Evolutionary conservation across 2,888 invertebrate genomes (phyloP), one percentile per base, ranked within the genome.

Genomic region (Caenorhabditis wallacei): DNA sequence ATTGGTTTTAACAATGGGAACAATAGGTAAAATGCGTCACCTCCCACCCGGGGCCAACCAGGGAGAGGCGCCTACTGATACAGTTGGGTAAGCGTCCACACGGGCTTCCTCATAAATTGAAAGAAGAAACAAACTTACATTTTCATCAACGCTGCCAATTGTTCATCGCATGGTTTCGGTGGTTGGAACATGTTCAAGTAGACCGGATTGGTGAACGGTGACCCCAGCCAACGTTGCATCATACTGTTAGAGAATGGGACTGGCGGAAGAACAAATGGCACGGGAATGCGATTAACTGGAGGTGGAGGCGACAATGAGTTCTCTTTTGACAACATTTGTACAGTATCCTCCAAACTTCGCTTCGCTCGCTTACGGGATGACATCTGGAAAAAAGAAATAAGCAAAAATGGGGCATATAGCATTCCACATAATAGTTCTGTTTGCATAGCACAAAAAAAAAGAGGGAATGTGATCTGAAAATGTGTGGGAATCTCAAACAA

Each of bases 341-440:
- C 81, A 24, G 70, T 81, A 53, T 81, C 81, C 46, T 75, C 81
- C 18, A 81, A 51, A 59, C 81, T 81, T 76, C 81, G 56, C 18
- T 81, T 81, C 1, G 48, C 59, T 40, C 70, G 43, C 22, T 75
- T 69, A 3, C 71, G 70, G 16, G 70, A 59, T 22, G 75, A 46
- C 66, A 68, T 63, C 74, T 81, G 48, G 30, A 30, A 30, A 8
- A 30, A 30, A 30, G 8, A 30, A 30, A 30, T 30, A 30, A 30
- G 30, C 30, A 8, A 30, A 30, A 30, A 30, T 30, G 30, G n/a
- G 13, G 53, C n/a, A 48, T 2, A 66, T 54, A 43, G 69, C 53
- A 22, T 57, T 66, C 51, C n/a, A 26, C 61, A 59, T 68, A 35
- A 30, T 30, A 30, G 30, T 30, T 48, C 22, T 74, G 18, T 71